phyloP scores from a whole-genome alignment of 2,888 invertebrate species.

The Melipona beecheii region DNA sequence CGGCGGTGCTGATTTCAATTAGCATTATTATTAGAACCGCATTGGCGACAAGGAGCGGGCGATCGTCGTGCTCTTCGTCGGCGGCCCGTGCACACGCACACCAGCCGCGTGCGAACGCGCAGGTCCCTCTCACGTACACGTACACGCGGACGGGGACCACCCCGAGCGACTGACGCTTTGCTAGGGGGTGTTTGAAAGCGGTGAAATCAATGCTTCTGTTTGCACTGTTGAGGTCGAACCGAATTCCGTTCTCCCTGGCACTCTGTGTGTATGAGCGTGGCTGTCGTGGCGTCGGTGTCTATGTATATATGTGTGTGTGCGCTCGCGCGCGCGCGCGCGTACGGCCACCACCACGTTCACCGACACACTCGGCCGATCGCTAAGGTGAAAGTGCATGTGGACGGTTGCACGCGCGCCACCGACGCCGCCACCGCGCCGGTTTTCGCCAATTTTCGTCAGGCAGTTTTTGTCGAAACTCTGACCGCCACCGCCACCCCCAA shows the following conservation, averaged over 20 bases:
- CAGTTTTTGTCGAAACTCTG: slow-evolving; percentile 16
- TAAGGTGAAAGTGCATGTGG: slow-evolving; percentile 59
- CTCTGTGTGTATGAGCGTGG: slow-evolving; percentile 27
- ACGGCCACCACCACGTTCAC: slow-evolving; percentile 35
- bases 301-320: neutral
- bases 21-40: slow-evolving; percentile 81
- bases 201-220: slow-evolving; percentile 84
- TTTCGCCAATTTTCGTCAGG: slow-evolving; percentile 32
- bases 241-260: slow-evolving; percentile 76
- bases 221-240: slow-evolving; percentile 83
- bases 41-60: slow-evolving; percentile 71
- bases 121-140: slow-evolving; percentile 70
- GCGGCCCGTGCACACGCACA: slow-evolving; percentile 41
- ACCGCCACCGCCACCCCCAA: neutral
- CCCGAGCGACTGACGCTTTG: slow-evolving; percentile 76
- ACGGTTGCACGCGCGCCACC: neutral
- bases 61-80: slow-evolving; percentile 61
- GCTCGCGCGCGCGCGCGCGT: slow-evolving; percentile 21
- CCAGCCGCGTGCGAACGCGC: slow-evolving; percentile 69
- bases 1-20: slow-evolving; percentile 78
- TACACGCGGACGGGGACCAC: slow-evolving; percentile 61
- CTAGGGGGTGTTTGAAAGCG: slow-evolving; percentile 82
- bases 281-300: slow-evolving; percentile 21
- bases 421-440: neutral
- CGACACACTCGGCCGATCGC: slow-evolving; percentile 31